Evolutionary conservation across 2,797 vertebrate genomes (phyloP).

Genomic region (Cyprinella venusta): DNA sequence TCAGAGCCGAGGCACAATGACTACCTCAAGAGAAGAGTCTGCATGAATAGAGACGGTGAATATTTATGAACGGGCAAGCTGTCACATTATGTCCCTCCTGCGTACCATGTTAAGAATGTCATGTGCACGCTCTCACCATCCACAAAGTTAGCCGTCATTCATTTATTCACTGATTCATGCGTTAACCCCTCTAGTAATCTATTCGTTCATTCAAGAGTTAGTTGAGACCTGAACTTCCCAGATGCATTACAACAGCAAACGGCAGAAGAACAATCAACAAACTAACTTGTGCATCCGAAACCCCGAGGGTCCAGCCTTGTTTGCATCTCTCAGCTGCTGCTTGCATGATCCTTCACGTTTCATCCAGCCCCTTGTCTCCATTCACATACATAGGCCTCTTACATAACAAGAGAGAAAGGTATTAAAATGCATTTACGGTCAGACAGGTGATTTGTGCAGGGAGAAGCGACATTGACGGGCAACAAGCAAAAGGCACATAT

Average conservation of each 20-base stretch:
- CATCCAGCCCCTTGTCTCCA: slow-evolving; percentile 64
- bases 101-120: slow-evolving; percentile 54
- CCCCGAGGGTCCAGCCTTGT: slow-evolving; percentile 45
- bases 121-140: slow-evolving; percentile 24
- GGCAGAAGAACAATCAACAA: background rate
- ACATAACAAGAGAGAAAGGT: slow-evolving; percentile 67
- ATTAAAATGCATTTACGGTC: background rate
- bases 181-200: slow-evolving; percentile 57
- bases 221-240: background rate
- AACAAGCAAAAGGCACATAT: background rate
- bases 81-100: slow-evolving; percentile 70
- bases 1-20: slow-evolving; percentile 74
- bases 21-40: slow-evolving; percentile 72
- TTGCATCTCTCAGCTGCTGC: slow-evolving; percentile 68
- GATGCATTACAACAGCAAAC: background rate
- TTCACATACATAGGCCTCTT: slow-evolving; percentile 73
- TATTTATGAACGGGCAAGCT: slow-evolving; percentile 76
- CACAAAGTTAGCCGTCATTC: background rate
- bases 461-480: background rate
- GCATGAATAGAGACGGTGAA: slow-evolving; percentile 77
- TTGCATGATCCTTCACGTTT: slow-evolving; percentile 54
- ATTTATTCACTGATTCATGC: slow-evolving; percentile 52
- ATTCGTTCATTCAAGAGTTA: background rate
- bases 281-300: background rate
- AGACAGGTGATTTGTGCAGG: background rate